A percentile compares a stretch with the other conserved stretches of the same genome.
phyloP scores from a whole-genome alignment of 2,113 vertebrate species.

The Cebus imitator region DNA sequence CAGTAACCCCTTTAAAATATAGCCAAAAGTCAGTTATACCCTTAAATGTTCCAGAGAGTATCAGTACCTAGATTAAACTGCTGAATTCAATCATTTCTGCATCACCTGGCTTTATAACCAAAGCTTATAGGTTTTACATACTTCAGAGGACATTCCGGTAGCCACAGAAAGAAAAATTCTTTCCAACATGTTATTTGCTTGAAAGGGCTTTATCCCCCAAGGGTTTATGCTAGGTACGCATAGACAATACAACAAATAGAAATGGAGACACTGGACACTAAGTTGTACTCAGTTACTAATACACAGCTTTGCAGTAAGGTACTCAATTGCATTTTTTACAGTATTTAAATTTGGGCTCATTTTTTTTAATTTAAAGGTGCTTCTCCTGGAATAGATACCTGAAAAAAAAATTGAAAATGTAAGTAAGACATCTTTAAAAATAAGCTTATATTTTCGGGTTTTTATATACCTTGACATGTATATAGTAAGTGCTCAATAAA shows the following conservation, averaged over 20 bases:
- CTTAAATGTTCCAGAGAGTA: neutral
- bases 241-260: conserved; percentile 30
- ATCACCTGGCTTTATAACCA: neutral
- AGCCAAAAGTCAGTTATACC: neutral
- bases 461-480: neutral
- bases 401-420: neutral
- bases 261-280: neutral
- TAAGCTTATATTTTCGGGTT: neutral
- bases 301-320: neutral
- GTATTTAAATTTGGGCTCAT: neutral
- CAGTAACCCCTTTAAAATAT: neutral
- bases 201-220: neutral
- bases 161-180: neutral
- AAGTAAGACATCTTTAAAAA: neutral
- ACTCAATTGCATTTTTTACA: neutral
- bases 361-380: neutral
- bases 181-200: neutral
- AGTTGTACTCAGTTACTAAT: neutral
- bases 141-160: neutral
- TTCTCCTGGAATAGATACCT: neutral
- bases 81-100: neutral
- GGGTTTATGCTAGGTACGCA: neutral
- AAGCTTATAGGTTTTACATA: neutral
- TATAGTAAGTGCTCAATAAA: neutral
- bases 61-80: neutral